These are phyloP conservation scores for Papilio machaon DNA, from an alignment of 1,140 invertebrate species.

Conservation along the genomic window DNA sequence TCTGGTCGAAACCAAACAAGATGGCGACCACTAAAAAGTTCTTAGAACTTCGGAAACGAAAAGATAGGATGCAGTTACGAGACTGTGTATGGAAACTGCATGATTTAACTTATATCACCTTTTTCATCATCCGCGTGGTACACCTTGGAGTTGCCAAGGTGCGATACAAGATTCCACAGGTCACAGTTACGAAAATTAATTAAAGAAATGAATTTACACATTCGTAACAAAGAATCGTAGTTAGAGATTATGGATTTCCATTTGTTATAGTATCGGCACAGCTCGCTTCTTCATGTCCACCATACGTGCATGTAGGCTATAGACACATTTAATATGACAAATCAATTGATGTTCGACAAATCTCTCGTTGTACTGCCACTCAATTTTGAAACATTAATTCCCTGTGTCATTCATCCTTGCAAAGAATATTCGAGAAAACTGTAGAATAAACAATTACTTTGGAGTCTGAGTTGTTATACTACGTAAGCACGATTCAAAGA, in stretches of 20 bases:
- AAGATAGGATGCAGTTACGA: neutral
- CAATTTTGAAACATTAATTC: neutral
- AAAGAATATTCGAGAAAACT: neutral
- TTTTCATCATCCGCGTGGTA: neutral
- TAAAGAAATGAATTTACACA: neutral
- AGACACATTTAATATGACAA: neutral
- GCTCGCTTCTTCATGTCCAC: neutral
- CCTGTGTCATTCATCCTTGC: neutral
- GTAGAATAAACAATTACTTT: constrained; percentile 5
- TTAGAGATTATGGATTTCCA: neutral
- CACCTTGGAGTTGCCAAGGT: constrained; percentile 7
- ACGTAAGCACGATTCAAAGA: constrained; percentile 38
- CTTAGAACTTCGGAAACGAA: neutral
- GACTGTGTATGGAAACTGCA: neutral
- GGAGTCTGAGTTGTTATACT: neutral
- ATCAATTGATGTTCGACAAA: neutral
- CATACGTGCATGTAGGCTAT: neutral
- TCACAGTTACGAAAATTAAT: neutral
- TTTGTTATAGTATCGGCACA: neutral
- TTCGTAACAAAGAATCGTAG: neutral
- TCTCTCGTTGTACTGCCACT: neutral
- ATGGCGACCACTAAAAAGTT: neutral
- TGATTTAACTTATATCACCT: neutral
- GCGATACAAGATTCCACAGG: neutral
- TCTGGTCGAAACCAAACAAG: neutral